Evolutionary conservation across 2,113 vertebrate species (phyloP).

Genomic region (Picathartes gymnocephalus): DNA sequence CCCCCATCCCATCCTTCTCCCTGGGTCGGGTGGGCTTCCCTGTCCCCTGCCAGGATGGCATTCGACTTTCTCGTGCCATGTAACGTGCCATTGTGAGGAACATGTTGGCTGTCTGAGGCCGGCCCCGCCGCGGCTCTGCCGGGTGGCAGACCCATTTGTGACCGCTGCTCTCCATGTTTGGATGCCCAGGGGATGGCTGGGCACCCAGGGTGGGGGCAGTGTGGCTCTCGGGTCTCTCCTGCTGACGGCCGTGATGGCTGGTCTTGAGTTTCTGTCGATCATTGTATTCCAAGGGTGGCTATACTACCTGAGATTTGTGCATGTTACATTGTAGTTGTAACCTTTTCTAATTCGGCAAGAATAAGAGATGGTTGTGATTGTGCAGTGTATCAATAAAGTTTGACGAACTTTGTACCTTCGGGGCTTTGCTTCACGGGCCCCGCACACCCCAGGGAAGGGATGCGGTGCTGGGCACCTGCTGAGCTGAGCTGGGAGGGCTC

Average conservation of each 20-base stretch:
- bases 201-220: background rate
- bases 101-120: constrained; percentile 67
- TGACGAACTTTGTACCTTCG: constrained; percentile 81
- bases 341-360: constrained; percentile 87
- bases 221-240: background rate
- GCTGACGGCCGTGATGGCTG: constrained; percentile 9
- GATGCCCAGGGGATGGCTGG: background rate
- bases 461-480: background rate
- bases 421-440: constrained; percentile 62
- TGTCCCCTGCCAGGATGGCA: background rate
- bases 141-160: background rate
- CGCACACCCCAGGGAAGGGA: background rate
- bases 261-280: constrained; percentile 73
- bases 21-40: background rate
- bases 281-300: constrained; percentile 80
- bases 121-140: background rate
- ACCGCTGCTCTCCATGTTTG: background rate
- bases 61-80: constrained; percentile 69
- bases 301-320: constrained; percentile 84
- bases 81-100: constrained; percentile 79
- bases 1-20: background rate
- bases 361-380: constrained; percentile 86
- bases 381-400: constrained; percentile 89
- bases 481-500: background rate
- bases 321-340: constrained; percentile 88